A percentile compares a stretch with the other conserved stretches of the same genome.
Conservation (phyloP, 2,888 invertebrate species). For the Gnatocerus cornutus region DNA sequence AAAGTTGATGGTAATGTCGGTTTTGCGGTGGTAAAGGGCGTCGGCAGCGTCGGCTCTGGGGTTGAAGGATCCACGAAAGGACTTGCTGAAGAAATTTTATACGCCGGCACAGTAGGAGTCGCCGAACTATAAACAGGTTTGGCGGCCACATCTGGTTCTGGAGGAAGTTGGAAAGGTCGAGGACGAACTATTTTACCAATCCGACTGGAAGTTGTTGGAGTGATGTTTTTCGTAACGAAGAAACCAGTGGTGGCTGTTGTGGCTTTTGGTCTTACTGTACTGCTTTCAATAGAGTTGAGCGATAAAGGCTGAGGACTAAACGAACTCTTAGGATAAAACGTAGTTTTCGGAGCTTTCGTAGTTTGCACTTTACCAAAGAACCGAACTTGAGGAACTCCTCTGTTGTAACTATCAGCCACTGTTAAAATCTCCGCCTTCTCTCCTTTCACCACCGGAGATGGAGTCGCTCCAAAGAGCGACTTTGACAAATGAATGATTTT, state of each 20-base stretch:
- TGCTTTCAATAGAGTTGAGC: too few species aligned
- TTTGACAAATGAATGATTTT: slow-evolving; percentile 54
- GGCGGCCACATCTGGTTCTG: slow-evolving; percentile 7
- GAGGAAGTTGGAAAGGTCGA: slow-evolving; percentile 58
- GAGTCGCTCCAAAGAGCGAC: slow-evolving; percentile 46
- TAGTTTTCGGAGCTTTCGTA: slow-evolving; percentile 7
- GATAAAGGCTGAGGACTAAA: not conserved
- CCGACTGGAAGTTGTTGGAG: not conserved
- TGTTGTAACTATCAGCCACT: slow-evolving; percentile 24
- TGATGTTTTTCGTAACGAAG: slow-evolving; percentile 29
- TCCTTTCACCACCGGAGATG: not conserved
- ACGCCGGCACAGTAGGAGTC: slow-evolving; percentile 55
- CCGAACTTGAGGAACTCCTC: slow-evolving; percentile 26
- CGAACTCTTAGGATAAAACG: too few species aligned
- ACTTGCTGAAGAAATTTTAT: slow-evolving; percentile 66
- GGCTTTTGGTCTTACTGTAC: too few species aligned
- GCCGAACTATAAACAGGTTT: slow-evolving; percentile 23
- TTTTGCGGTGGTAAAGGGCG: slow-evolving; percentile 66
- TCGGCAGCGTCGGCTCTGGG: slow-evolving; percentile 59
- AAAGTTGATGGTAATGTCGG: slow-evolving; percentile 70
- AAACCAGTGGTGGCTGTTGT: slow-evolving; percentile 17
- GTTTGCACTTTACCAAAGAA: slow-evolving; percentile 34
- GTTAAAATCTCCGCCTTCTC: slow-evolving; percentile 29
- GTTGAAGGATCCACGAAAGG: slow-evolving; percentile 60
- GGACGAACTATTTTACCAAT: slow-evolving; percentile 49